These are phyloP conservation scores for Ariopsis seemanni DNA, from an alignment of 2,113 vertebrate genomes.

Conservation along the genomic window DNA sequence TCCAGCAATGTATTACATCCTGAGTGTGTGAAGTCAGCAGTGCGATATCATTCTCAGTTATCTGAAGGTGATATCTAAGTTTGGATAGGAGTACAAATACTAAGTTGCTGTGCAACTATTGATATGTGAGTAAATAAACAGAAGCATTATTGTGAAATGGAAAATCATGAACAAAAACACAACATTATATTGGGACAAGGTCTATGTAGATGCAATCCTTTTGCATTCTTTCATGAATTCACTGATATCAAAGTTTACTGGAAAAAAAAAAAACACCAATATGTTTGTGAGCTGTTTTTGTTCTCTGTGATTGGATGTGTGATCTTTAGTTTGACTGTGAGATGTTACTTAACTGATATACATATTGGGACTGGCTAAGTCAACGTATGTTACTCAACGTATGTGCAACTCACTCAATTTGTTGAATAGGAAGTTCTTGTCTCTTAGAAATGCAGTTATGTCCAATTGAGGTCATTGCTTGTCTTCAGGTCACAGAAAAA, in stretches of 20 bases:
- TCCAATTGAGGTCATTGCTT: background rate
- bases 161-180: background rate
- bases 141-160: background rate
- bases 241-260: background rate
- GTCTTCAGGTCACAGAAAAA: background rate
- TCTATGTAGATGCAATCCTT: background rate
- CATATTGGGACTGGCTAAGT: background rate
- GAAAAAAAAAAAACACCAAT: background rate
- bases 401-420: background rate
- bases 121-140: constrained; percentile 24
- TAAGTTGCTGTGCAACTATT: constrained; percentile 21
- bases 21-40: background rate
- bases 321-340: background rate
- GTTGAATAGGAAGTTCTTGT: background rate
- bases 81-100: background rate
- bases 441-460: background rate
- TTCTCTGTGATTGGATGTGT: background rate
- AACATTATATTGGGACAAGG: background rate
- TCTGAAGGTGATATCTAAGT: constrained; percentile 20
- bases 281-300: background rate
- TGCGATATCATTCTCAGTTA: background rate
- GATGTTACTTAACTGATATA: background rate
- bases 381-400: background rate
- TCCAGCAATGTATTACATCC: background rate
- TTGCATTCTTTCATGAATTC: background rate